Evolutionary conservation across 2,797 vertebrate genomes (phyloP).

Genomic region (Pagetopsis macropterus): DNA sequence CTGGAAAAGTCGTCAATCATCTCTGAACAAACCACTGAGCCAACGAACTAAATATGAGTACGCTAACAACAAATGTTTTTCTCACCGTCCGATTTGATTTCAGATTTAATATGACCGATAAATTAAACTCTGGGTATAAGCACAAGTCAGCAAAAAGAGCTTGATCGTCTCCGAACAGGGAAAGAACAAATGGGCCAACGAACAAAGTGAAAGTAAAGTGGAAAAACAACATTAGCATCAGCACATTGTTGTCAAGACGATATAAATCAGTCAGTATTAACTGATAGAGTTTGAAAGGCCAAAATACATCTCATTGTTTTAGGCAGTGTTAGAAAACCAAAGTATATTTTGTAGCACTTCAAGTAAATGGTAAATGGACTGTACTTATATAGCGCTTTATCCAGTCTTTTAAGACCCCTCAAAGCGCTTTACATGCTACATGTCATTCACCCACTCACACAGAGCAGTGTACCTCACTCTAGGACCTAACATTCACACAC

Average conservation of each 20-base stretch:
- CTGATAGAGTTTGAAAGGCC: constrained; percentile 11
- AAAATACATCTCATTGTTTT: constrained; percentile 13
- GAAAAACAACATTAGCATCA: neutral
- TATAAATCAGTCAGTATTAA: neutral
- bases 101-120: neutral
- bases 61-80: too few relatives aligned
- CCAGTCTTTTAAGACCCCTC: too few relatives aligned
- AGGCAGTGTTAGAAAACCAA: constrained; percentile 21
- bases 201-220: constrained; percentile 17
- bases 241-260: neutral
- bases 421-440: too few relatives aligned
- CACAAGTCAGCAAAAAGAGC: neutral
- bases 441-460: too few relatives aligned
- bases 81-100: constrained; percentile 7
- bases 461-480: too few relatives aligned
- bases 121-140: neutral
- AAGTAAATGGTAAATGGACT: neutral
- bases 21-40: too few relatives aligned
- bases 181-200: constrained; percentile 36
- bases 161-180: constrained; percentile 5
- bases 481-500: too few relatives aligned
- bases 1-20: too few relatives aligned
- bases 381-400: too few relatives aligned
- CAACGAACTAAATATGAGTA: too few relatives aligned
- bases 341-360: constrained; percentile 19